Evolutionary conservation across 2,797 vertebrate species (phyloP).

Genomic region (Huso huso): DNA sequence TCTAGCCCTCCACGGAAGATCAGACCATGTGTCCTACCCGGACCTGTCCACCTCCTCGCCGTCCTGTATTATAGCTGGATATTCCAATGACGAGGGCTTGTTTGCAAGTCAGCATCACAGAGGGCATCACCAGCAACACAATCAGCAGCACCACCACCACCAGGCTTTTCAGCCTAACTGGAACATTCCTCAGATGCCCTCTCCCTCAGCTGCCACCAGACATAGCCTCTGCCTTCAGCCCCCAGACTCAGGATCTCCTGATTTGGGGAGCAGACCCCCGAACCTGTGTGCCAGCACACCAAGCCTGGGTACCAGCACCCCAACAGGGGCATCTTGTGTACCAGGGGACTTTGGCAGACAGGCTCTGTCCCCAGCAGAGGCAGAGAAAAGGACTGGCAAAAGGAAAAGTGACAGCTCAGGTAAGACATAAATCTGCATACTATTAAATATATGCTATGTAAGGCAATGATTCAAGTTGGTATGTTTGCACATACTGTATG

Average conservation of each 20-base stretch:
- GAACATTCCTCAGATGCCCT: constrained; percentile 91
- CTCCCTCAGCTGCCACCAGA: constrained; percentile 58
- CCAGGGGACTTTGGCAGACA: constrained; percentile 89
- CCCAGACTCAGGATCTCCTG: constrained; percentile 59
- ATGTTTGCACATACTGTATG: neutral
- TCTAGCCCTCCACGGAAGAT: constrained; percentile 84
- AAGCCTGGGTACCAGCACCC: constrained; percentile 80
- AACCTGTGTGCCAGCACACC: constrained; percentile 78
- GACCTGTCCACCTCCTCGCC: constrained; percentile 84
- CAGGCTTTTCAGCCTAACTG: constrained; percentile 79
- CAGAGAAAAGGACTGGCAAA: constrained; percentile 83
- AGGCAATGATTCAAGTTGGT: neutral
- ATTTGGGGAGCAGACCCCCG: constrained; percentile 45
- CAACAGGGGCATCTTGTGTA: constrained; percentile 77
- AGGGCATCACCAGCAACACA: constrained; percentile 57
- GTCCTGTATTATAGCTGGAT: constrained; percentile 87
- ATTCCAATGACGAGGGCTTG: constrained; percentile 81
- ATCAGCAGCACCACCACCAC: constrained; percentile 69
- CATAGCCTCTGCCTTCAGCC: constrained; percentile 83
- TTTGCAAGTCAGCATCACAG: constrained; percentile 79
- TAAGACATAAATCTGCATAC: constrained; percentile 43
- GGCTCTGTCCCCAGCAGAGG: constrained; percentile 83
- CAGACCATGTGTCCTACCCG: constrained; percentile 91
- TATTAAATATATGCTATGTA: neutral
- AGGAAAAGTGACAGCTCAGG: constrained; percentile 96